phyloP scores from a whole-genome alignment of 2,113 vertebrate species.

The Sarotherodon lohbergeri region DNA sequence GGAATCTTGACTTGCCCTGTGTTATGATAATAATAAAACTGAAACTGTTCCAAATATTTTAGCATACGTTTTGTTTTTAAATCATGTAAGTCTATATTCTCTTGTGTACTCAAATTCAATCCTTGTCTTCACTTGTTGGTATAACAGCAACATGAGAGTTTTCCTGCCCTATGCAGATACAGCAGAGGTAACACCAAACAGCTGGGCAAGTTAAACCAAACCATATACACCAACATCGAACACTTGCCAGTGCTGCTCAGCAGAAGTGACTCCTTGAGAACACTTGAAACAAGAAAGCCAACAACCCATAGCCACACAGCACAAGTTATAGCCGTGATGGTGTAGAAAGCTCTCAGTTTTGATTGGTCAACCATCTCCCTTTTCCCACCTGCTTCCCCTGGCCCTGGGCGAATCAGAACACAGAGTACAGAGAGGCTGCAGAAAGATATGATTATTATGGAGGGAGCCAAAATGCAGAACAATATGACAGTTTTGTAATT shows the following conservation, averaged over 20 bases:
- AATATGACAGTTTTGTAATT: accelerated
- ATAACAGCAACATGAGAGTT: not conserved
- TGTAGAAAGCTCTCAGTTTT: not conserved
- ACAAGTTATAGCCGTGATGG: accelerated
- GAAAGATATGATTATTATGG: not conserved
- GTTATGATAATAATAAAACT: not conserved
- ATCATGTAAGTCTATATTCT: not conserved
- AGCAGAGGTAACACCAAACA: not conserved
- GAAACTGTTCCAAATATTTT: not conserved
- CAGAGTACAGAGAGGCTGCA: not conserved
- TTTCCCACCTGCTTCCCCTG: not conserved
- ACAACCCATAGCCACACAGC: not conserved
- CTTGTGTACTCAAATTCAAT: not conserved
- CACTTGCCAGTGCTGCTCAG: not conserved
- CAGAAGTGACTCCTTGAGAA: not conserved
- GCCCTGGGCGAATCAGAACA: not conserved
- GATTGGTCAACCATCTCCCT: not conserved
- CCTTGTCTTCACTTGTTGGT: not conserved
- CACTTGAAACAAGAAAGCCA: not conserved
- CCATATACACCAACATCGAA: not conserved
- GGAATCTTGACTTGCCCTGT: not conserved
- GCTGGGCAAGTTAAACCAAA: not conserved
- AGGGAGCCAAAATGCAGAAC: not conserved
- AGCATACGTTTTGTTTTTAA: not conserved
- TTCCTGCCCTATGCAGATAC: not conserved